Base-by-base conservation (phyloP, 2,797 vertebrate species). In the Malurus leucopterus region DNA sequence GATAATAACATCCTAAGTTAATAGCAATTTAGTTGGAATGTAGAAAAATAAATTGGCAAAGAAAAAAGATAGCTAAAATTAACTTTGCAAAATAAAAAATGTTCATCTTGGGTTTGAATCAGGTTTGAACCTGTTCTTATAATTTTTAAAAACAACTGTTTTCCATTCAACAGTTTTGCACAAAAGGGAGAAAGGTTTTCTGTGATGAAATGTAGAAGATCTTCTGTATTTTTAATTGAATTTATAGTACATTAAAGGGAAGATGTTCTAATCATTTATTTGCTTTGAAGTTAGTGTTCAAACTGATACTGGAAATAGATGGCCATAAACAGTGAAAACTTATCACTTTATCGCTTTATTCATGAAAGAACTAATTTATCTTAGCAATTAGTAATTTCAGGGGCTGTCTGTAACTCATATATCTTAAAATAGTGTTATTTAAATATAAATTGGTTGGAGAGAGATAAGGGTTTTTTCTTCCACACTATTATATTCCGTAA, bases 361-460 rank as follows among this genome's bases (percentile, higher is more conserved):
- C 63, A 88, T 92, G 72, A 95, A 95, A 85, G 88, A 92, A 94
- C 90, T 95, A 87, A 91, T 95, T 95, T 80, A 91, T 96, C 92
- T 92, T 57, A 69, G 47, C 67, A 89, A 86, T 92, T 94, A 95
- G 57, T 61, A 55, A 87, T 92, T 93, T 92, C 72, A 88, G 69
- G 59, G 61, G 50, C 47, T 65, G 78, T 30, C 64, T 76, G 24
- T 76, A 88, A 68, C 23, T 92, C 76, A 49, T 64, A 62, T 74
- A 65, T 80, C n/a, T 82, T 88, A 59, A 80, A 79, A 73, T 22
- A 73, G 13, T 58, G 91, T 84, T 93, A 93, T 90, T 93, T 89
- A 84, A 95, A 87, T 78, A 84, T 70, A 90, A 92, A 92, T 86
- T 91, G 30, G 46, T 67, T 93, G 57, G 53, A 84, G 16, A 18